These are phyloP conservation scores for Xanthorhoe designata DNA, from an alignment of 2,888 invertebrate species.

Conservation along the genomic window DNA sequence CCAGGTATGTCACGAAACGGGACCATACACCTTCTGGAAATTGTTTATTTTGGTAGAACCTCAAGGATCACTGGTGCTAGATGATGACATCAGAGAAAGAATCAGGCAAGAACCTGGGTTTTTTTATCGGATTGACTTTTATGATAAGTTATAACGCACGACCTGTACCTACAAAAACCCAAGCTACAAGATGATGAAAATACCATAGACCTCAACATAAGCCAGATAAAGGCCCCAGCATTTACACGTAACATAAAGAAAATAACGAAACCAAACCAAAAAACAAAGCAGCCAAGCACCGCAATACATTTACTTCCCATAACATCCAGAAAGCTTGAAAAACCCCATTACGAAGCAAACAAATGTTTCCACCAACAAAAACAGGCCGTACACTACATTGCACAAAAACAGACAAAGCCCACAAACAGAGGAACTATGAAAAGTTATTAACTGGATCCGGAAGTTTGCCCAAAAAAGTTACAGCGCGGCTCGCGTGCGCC, in stretches of 20 bases:
- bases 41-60: no score
- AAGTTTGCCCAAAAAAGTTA: conserved; percentile 52
- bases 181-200: no score
- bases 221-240: not conserved
- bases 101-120: no score
- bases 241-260: not conserved
- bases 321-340: conserved; percentile 21
- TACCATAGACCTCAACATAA: not conserved
- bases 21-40: conserved; percentile 1
- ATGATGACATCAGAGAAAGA: no score
- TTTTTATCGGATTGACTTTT: no score
- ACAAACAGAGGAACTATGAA: conserved; percentile 49
- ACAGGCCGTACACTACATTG: conserved; percentile 40
- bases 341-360: conserved; percentile 30
- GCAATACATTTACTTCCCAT: conserved; percentile 11
- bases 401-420: conserved; percentile 46
- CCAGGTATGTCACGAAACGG: not conserved
- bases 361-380: conserved; percentile 33
- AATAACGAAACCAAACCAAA: not conserved
- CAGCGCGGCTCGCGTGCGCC: conserved; percentile 47
- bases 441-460: conserved; percentile 54
- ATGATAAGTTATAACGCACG: no score
- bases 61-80: no score
- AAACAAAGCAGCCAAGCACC: not conserved
- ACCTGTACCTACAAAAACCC: no score